Evolutionary conservation across 64 coral and sea anemone genomes (phyloP).

Genomic region (Astreopora myriophthalma): DNA sequence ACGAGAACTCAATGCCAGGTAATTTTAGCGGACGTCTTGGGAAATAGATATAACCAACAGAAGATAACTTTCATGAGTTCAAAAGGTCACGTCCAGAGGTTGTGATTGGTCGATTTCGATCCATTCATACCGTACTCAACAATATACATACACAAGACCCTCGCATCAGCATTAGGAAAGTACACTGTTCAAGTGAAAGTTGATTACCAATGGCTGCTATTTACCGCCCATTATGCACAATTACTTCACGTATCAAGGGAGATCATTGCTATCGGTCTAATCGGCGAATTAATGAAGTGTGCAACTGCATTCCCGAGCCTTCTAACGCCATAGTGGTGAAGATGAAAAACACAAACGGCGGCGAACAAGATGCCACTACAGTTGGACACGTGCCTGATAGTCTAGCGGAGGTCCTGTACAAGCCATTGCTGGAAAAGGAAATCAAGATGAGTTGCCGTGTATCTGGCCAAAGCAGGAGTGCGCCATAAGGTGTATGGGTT

Average conservation of each 20-base stretch:
- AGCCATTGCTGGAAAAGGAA: background rate
- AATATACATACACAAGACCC: background rate
- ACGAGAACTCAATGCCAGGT: background rate
- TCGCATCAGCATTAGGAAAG: background rate
- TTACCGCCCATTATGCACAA: background rate
- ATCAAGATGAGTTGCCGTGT: slow-evolving; percentile 20
- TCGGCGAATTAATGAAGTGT: background rate
- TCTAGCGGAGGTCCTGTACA: background rate
- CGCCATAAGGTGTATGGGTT: slow-evolving; percentile 5
- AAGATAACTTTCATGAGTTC: background rate
- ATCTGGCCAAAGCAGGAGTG: slow-evolving; percentile 54
- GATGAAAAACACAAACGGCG: background rate
- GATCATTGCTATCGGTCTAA: background rate
- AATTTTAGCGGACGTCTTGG: background rate
- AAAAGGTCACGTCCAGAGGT: background rate
- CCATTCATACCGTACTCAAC: background rate
- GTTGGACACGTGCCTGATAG: background rate
- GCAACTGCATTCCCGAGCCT: background rate
- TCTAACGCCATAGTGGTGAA: background rate
- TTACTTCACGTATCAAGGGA: background rate
- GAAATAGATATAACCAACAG: background rate
- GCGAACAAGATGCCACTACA: background rate
- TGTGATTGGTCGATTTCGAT: background rate
- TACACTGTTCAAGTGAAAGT: background rate
- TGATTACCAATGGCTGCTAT: background rate